Conservation (phyloP, 2,797 vertebrate species). For the Merluccius polli region DNA sequence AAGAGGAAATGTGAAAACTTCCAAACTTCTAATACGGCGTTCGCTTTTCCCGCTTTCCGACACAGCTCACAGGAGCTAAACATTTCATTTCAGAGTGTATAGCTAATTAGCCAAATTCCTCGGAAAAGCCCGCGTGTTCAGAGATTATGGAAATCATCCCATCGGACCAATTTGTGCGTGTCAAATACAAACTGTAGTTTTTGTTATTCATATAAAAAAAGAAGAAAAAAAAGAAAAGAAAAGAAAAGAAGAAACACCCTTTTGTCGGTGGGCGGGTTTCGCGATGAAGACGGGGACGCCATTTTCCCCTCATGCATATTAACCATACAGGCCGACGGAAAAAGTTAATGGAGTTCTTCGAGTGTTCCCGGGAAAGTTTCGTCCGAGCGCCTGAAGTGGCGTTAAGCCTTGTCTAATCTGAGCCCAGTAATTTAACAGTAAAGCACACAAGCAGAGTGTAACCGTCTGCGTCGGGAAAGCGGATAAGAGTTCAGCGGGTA, state of each 20-base stretch:
- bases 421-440: slow-evolving; percentile 64
- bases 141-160: slow-evolving; percentile 2
- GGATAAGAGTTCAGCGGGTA: slow-evolving; percentile 47
- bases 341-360: slow-evolving; percentile 43
- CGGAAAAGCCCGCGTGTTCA: not conserved
- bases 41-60: not conserved
- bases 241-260: not conserved
- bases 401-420: slow-evolving; percentile 58
- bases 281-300: not conserved
- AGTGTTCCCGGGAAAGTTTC: slow-evolving; percentile 41
- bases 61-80: not conserved
- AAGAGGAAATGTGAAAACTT: not conserved
- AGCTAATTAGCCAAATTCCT: not conserved
- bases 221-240: no score
- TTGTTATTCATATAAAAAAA: no score
- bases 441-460: slow-evolving; percentile 55
- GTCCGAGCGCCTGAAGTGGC: slow-evolving; percentile 17
- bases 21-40: not conserved
- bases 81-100: not conserved
- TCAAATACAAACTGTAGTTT: not conserved
- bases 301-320: not conserved
- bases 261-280: not conserved
- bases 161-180: not conserved
- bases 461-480: slow-evolving; percentile 52
- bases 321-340: slow-evolving; percentile 34